Percentiles rank a stretch among this genome's conserved stretches.
These are phyloP conservation scores for Drosophila teissieri DNA, from an alignment of 1,140 invertebrate species.

Conservation along the genomic window DNA sequence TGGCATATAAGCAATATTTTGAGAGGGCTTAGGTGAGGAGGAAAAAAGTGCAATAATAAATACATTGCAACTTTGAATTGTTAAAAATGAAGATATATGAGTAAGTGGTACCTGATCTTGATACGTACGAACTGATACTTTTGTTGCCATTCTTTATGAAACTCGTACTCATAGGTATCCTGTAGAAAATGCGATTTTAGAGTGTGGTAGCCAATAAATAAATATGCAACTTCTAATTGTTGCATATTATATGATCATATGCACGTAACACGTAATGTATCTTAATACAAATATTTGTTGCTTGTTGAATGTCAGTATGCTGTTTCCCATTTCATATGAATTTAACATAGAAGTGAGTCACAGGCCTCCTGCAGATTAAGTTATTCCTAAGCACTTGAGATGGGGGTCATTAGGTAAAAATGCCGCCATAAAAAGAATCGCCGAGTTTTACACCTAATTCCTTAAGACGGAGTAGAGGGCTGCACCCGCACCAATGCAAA, in stretches of 20 bases:
- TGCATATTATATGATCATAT: too few species aligned
- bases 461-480: not conserved
- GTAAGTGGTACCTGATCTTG: not conserved
- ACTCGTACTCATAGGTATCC: too few species aligned
- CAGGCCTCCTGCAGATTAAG: constrained; percentile 15
- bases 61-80: not conserved
- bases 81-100: not conserved
- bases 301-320: too few species aligned
- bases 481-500: constrained; percentile 3
- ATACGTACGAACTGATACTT: too few species aligned
- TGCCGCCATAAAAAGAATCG: constrained; percentile 10
- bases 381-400: constrained; percentile 7
- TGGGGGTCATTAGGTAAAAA: constrained; percentile 7
- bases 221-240: too few species aligned
- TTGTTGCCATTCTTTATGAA: too few species aligned
- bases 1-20: constrained; percentile 11
- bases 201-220: too few species aligned
- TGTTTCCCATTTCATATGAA: not conserved
- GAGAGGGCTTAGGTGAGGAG: not conserved
- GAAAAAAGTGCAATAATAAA: constrained; percentile 15
- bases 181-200: too few species aligned
- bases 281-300: too few species aligned
- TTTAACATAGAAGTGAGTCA: constrained; percentile 2
- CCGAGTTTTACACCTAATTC: constrained; percentile 34
- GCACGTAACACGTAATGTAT: too few species aligned